phyloP scores from a whole-genome alignment of 64 coral and sea anemone species.

The Stylophora pistillata region DNA sequence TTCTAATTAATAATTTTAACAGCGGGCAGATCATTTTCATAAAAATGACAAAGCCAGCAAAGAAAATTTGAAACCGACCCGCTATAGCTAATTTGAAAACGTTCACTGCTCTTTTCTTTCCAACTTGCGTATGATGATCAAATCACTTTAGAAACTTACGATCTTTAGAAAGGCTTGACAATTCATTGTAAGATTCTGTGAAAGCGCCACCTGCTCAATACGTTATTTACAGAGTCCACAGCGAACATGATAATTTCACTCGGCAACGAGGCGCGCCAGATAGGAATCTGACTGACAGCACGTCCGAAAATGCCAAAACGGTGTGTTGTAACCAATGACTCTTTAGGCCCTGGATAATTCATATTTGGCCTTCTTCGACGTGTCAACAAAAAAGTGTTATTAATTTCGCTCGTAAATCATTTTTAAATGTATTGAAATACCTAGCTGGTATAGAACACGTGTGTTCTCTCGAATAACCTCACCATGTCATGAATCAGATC shows the following conservation, averaged over 20 bases:
- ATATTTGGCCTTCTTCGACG: neutral
- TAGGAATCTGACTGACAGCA: neutral
- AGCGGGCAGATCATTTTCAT: neutral
- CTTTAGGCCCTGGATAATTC: neutral
- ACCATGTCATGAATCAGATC: neutral
- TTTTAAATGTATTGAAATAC: neutral
- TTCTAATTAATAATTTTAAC: neutral
- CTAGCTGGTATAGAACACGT: neutral
- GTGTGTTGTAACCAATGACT: neutral
- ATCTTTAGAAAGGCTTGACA: neutral
- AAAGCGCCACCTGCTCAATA: neutral
- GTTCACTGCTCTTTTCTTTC: neutral
- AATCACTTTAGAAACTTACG: neutral
- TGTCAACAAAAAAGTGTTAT: conserved; percentile 1
- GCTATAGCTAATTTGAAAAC: neutral
- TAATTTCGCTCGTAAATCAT: neutral
- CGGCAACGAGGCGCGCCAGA: neutral
- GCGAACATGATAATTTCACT: neutral
- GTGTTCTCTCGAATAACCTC: neutral
- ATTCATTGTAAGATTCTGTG: neutral
- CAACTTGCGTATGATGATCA: neutral
- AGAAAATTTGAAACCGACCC: neutral
- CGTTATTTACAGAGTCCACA: neutral
- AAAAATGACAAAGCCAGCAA: neutral
- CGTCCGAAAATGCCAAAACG: neutral